A percentile compares a stretch with the other conserved stretches of the same genome.
phyloP scores from a whole-genome alignment of 2,113 vertebrate species.

The Phylloscopus trochiloides region DNA sequence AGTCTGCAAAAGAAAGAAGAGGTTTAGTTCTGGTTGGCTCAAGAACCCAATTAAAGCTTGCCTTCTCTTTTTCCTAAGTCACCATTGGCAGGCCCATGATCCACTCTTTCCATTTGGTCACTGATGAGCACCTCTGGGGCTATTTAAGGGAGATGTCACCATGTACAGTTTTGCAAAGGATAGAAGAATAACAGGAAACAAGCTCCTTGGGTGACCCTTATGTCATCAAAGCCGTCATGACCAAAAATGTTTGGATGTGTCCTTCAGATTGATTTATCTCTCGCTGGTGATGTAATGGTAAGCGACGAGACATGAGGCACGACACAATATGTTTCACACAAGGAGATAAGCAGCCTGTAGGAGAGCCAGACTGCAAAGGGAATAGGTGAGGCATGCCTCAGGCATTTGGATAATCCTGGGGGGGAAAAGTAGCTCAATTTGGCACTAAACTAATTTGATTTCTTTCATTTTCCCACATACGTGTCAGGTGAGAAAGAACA shows the following conservation, averaged over 20 bases:
- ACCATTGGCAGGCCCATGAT: neutral
- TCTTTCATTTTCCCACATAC: neutral
- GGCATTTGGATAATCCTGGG: neutral
- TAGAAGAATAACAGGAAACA: slow-evolving; percentile 70
- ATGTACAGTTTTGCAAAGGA: neutral
- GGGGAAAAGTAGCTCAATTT: neutral
- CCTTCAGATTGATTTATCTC: slow-evolving; percentile 44
- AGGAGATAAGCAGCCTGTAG: neutral
- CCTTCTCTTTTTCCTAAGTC: neutral
- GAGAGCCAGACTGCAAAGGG: neutral
- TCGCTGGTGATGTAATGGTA: slow-evolving; percentile 3
- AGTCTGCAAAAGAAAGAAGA: slow-evolving; percentile 77
- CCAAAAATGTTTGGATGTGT: neutral
- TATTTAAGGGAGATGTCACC: neutral
- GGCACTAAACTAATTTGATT: neutral
- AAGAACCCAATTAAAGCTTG: neutral
- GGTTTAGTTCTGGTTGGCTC: neutral
- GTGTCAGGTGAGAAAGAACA: neutral
- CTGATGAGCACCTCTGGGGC: neutral
- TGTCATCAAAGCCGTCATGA: slow-evolving; percentile 34
- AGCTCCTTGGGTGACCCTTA: slow-evolving; percentile 29
- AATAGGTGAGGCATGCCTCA: neutral
- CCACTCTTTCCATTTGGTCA: neutral
- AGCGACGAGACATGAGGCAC: neutral
- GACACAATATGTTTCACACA: neutral